Conservation (phyloP, 64 coral and sea anemone genomes). For the Montipora capricornis region DNA sequence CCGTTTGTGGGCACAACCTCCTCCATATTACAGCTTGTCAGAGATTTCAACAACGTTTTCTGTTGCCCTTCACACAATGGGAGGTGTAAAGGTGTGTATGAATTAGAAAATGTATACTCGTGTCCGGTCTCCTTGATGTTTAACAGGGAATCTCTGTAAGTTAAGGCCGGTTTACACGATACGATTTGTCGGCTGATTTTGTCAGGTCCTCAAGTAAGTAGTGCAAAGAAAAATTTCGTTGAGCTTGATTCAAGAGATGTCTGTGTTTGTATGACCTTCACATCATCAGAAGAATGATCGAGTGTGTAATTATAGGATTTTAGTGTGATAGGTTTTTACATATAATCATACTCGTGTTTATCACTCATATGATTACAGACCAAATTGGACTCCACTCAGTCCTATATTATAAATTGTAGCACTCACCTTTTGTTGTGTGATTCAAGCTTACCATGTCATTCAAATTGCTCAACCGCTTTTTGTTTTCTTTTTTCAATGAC, state of each 20-base stretch:
- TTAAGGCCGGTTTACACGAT: no score
- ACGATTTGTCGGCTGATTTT: no score
- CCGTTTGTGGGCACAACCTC: not conserved
- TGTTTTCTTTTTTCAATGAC: not conserved
- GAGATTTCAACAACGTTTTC: not conserved
- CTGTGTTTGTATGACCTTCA: not conserved
- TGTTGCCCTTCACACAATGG: not conserved
- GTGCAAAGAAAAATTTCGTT: not conserved
- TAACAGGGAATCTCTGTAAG: no score
- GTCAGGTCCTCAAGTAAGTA: no score
- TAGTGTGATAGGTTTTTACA: not conserved
- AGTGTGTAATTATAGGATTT: not conserved
- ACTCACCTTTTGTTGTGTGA: slow-evolving; percentile 3
- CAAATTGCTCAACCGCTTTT: not conserved
- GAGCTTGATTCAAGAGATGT: not conserved
- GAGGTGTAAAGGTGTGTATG: not conserved
- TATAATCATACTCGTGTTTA: no score
- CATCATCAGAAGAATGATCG: not conserved
- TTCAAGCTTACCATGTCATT: slow-evolving; percentile 10
- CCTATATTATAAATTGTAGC: no score
- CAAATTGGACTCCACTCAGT: no score
- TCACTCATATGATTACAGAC: no score
- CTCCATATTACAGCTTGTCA: not conserved
- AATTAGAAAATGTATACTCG: no score
- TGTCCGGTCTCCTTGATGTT: no score